These are phyloP conservation scores for Trematomus loennbergii DNA, from an alignment of 2,113 vertebrate genomes.

Conservation along the genomic window DNA sequence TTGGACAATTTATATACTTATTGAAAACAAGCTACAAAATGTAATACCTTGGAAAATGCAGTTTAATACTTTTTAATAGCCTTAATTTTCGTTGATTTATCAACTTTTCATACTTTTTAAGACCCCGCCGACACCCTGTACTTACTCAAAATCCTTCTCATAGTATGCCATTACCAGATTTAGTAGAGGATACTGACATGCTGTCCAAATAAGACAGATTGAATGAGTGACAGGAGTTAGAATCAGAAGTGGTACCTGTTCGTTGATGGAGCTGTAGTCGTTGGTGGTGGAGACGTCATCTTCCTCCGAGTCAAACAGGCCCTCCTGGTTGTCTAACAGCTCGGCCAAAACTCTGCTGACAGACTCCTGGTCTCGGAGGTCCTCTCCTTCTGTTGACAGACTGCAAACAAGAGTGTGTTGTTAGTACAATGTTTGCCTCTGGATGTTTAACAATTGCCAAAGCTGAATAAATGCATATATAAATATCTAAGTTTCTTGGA, in stretches of 20 bases:
- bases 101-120: too few species aligned
- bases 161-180: neutral
- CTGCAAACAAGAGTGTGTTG: constrained; percentile 30
- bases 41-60: too few species aligned
- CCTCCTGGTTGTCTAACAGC: constrained; percentile 96
- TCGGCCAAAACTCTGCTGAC: constrained; percentile 94
- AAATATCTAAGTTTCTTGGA: too few species aligned
- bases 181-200: neutral
- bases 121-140: too few species aligned
- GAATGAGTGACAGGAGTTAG: neutral
- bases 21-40: too few species aligned
- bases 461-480: too few species aligned
- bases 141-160: neutral
- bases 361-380: constrained; percentile 94
- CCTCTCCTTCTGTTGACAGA: constrained; percentile 89
- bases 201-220: neutral
- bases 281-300: constrained; percentile 95
- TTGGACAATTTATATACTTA: too few species aligned
- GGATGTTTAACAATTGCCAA: neutral
- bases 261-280: constrained; percentile 97
- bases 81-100: too few species aligned
- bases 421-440: neutral
- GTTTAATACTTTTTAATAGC: too few species aligned
- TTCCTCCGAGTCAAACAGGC: constrained; percentile 95
- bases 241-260: constrained; percentile 84